phyloP scores from a whole-genome alignment of 2,113 vertebrate genomes.

The Polyodon spathula region DNA sequence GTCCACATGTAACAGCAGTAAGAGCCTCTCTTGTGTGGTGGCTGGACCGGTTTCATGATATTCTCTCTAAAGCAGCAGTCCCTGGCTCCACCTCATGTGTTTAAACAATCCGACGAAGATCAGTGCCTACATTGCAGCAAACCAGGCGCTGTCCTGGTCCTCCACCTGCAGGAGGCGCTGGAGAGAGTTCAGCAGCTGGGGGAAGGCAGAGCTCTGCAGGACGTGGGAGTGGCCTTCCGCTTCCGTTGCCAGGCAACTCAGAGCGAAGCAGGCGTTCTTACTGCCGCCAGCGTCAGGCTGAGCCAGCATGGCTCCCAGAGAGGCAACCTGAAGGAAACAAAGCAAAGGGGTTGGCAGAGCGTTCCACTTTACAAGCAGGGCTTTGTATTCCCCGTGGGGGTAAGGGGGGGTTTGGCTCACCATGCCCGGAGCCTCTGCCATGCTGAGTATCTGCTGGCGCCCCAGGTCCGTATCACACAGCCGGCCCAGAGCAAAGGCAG shows the following conservation, averaged over 20 bases:
- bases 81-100: no score
- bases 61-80: no score
- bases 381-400: not conserved
- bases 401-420: slow-evolving; percentile 21
- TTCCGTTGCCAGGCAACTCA: slow-evolving; percentile 37
- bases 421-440: slow-evolving; percentile 27
- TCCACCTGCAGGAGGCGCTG: slow-evolving; percentile 25
- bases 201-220: slow-evolving; percentile 23
- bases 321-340: slow-evolving; percentile 19
- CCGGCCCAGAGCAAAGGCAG: slow-evolving; percentile 37
- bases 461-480: slow-evolving; percentile 30
- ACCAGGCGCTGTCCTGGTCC: slow-evolving; percentile 39
- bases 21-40: no score
- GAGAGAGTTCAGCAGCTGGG: slow-evolving; percentile 29
- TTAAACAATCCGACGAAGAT: no score
- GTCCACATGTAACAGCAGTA: no score
- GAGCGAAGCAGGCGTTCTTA: slow-evolving; percentile 41
- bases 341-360: not conserved
- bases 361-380: not conserved
- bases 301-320: slow-evolving; percentile 31
- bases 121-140: slow-evolving; percentile 43
- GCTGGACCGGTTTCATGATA: no score
- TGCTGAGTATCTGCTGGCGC: slow-evolving; percentile 21
- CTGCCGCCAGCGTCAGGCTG: slow-evolving; percentile 25
- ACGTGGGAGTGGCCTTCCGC: slow-evolving; percentile 32